phyloP scores from a whole-genome alignment of 2,113 vertebrate species.

The Mola mola region DNA sequence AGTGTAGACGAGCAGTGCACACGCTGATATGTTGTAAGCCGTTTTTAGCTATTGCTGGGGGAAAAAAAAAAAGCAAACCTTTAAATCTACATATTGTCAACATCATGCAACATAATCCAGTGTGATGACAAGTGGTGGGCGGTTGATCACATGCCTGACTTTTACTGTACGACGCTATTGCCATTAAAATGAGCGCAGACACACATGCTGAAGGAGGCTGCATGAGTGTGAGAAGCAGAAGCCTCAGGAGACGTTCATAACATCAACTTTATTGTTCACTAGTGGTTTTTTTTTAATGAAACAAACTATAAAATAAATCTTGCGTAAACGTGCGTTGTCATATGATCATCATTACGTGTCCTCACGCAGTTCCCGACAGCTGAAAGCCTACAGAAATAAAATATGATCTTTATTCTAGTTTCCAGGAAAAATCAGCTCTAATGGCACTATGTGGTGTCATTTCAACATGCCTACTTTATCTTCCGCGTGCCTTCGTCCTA shows the following conservation, averaged over 20 bases:
- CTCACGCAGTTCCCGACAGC: not conserved
- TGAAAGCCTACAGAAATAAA: not conserved
- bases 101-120: slow-evolving; percentile 26
- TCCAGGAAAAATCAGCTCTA: not conserved
- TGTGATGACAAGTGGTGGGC: slow-evolving; percentile 27
- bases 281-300: no score
- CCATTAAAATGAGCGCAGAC: slow-evolving; percentile 26
- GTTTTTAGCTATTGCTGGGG: not conserved
- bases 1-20: no score
- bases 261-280: not conserved
- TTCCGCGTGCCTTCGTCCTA: no score
- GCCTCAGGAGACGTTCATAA: no score
- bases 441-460: not conserved
- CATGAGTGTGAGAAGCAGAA: no score
- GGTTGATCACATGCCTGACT: slow-evolving; percentile 42
- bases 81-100: slow-evolving; percentile 18
- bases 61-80: not conserved
- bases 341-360: not conserved
- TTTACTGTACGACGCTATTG: slow-evolving; percentile 17
- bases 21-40: no score
- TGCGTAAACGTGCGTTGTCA: not conserved
- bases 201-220: no score
- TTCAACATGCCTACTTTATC: not conserved
- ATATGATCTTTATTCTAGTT: slow-evolving; percentile 13
- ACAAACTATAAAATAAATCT: not conserved